phyloP scores from a whole-genome alignment of 2,888 invertebrate species.

The Tolmerus cingulatus region DNA sequence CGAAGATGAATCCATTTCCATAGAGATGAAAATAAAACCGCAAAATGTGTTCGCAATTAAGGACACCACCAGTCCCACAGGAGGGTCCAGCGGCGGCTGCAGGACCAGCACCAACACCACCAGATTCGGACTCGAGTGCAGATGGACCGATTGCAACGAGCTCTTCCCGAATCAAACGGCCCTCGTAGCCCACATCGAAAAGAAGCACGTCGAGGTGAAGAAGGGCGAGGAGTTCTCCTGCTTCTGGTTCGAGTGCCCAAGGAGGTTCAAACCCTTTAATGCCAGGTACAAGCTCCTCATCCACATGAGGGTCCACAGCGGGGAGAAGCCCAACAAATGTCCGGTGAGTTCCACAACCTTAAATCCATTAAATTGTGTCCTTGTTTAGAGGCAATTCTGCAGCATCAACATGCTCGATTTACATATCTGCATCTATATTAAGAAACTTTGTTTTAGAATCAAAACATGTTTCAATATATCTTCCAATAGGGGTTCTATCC shows the following conservation, averaged over 20 bases:
- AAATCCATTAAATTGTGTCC: background rate
- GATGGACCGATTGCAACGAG: conserved; percentile 87
- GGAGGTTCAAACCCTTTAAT: conserved; percentile 91
- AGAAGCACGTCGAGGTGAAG: conserved; percentile 86
- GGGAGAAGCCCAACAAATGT: conserved; percentile 98
- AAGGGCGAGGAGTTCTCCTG: conserved; percentile 92
- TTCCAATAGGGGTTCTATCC: no score
- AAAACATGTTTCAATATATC: no score
- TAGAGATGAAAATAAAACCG: conserved; percentile 36
- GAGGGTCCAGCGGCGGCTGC: background rate
- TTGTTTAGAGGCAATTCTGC: background rate
- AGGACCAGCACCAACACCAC: background rate
- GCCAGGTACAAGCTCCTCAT: conserved; percentile 96
- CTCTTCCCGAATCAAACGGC: conserved; percentile 80
- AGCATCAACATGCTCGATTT: background rate
- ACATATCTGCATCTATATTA: background rate
- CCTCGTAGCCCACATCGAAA: conserved; percentile 84
- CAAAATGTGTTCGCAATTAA: conserved; percentile 7
- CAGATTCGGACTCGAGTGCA: conserved; percentile 66
- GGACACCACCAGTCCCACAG: background rate
- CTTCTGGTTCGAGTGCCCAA: conserved; percentile 90
- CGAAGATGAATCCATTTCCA: conserved; percentile 51
- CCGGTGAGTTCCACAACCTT: conserved; percentile 74
- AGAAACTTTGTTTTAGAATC: background rate
- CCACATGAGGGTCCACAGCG: conserved; percentile 97